Percentiles rank a stretch among this genome's conserved stretches.
Evolutionary conservation across 2,797 vertebrate genomes (phyloP).

Genomic region (Sciurus vulgaris): DNA sequence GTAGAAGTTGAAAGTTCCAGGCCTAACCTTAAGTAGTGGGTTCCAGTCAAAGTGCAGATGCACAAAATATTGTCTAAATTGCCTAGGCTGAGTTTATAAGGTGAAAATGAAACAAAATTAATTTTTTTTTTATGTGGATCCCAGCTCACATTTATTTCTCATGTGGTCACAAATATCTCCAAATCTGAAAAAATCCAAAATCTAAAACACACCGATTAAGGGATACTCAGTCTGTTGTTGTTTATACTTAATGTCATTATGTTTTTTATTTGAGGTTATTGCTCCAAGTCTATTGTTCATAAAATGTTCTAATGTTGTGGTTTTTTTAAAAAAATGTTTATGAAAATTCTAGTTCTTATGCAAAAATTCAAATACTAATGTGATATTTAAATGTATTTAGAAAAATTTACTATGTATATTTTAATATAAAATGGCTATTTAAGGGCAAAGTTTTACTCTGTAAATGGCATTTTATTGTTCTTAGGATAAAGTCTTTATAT

Average conservation of each 20-base stretch:
- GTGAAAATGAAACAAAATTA: background rate
- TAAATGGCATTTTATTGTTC: background rate
- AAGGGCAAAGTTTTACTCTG: background rate
- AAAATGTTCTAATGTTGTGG: background rate
- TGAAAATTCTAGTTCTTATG: background rate
- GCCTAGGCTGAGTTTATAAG: background rate
- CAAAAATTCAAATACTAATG: background rate
- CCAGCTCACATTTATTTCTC: background rate
- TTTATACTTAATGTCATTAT: background rate
- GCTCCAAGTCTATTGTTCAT: background rate
- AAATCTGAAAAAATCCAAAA: background rate
- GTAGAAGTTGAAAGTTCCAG: background rate
- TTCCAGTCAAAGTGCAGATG: background rate
- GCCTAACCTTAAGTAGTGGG: background rate
- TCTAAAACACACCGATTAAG: background rate
- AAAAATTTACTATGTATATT: constrained; percentile 26
- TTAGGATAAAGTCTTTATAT: constrained; percentile 26
- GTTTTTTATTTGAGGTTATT: constrained; percentile 61
- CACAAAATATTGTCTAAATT: background rate
- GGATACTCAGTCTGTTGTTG: background rate
- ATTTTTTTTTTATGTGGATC: background rate
- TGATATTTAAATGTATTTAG: constrained; percentile 30
- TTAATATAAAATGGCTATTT: background rate
- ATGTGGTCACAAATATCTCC: background rate
- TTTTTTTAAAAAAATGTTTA: constrained; percentile 2